Base-by-base conservation (phyloP, 2,113 vertebrate genomes). In the Odobenus rosmarus region DNA sequence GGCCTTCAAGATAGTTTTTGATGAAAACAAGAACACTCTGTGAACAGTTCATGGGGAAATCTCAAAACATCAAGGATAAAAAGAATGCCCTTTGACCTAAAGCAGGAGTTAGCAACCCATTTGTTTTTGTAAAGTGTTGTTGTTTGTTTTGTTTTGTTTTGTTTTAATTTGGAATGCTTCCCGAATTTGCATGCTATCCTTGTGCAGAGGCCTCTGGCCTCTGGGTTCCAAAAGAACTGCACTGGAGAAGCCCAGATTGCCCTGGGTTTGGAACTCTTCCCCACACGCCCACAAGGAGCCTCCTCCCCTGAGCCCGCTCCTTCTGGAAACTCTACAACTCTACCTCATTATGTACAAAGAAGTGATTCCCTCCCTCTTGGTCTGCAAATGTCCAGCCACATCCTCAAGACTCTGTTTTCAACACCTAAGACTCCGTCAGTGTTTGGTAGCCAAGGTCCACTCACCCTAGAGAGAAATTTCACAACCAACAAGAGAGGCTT, bases 341-440 rank as follows among this genome's bases (percentile, higher is more conserved):
- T 5, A 59, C 69, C 31, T 57, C 62, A 16, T 42, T 31, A 1
- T 10, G 6, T 53, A 42, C 1, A 39, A 67, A 72, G 95, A 53
- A 57, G 39, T 21, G 31, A 51, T 33, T 55, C 46, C 57, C 53
- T 72, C 49, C 39, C 81, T 92, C 86, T 88, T 33, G 19, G 24
- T 61, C 28, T 61, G 1, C 57, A 59, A 64, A 85, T 53, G 87
- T 61, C 53, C 53, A 59, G 19, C n/a, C 11, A n/a, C 24, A 55
- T 15, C 15, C 49, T 90, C 86, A 91, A 14, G 51, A 33, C 33
- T 46, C 9, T 62, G 16, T 86, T 92, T 95, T 76, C 59, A 89
- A 92, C 93, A 61, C 31, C 49, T 80, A 74, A 55, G 26, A n/a
- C 8, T 53, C 28, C 16, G 12, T 49, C 23, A 36, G 33, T 21